Evolutionary conservation across 2,888 invertebrate species (phyloP).

Genomic region (Calameuta idolon): DNA sequence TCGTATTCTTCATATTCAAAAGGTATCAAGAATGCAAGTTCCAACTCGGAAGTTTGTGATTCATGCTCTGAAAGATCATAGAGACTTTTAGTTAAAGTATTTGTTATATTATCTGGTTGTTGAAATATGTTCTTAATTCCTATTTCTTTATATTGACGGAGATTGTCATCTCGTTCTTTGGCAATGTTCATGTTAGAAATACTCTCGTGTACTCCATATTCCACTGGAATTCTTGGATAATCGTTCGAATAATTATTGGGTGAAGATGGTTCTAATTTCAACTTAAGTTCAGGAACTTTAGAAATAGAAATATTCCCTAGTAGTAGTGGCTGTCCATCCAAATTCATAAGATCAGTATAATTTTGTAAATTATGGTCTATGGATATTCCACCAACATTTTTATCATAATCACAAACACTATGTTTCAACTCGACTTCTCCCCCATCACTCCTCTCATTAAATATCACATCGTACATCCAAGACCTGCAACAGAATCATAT

Average conservation of each 20-base stretch:
- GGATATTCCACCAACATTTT: slow-evolving; percentile 12
- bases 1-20: slow-evolving; percentile 32
- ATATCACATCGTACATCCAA: slow-evolving; percentile 43
- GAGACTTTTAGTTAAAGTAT: slow-evolving; percentile 22
- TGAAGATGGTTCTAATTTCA: slow-evolving; percentile 6
- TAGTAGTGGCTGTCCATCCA: neutral
- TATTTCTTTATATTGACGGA: slow-evolving; percentile 39
- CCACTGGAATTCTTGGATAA: slow-evolving; percentile 18
- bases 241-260: slow-evolving; percentile 21
- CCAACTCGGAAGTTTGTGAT: neutral
- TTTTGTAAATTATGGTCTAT: slow-evolving; percentile 19
- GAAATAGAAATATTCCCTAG: neutral
- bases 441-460: slow-evolving; percentile 23
- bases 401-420: slow-evolving; percentile 20
- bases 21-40: slow-evolving; percentile 34
- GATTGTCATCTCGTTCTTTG: slow-evolving; percentile 30
- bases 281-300: slow-evolving; percentile 7
- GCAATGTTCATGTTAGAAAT: slow-evolving; percentile 21
- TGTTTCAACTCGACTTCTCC: neutral
- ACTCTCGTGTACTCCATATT: neutral
- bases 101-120: slow-evolving; percentile 8
- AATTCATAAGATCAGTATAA: slow-evolving; percentile 13
- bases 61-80: slow-evolving; percentile 20
- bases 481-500: slow-evolving; percentile 24
- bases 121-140: slow-evolving; percentile 18